phyloP scores from a whole-genome alignment of 2,888 invertebrate genomes.

The Cerastis rubricosa region DNA sequence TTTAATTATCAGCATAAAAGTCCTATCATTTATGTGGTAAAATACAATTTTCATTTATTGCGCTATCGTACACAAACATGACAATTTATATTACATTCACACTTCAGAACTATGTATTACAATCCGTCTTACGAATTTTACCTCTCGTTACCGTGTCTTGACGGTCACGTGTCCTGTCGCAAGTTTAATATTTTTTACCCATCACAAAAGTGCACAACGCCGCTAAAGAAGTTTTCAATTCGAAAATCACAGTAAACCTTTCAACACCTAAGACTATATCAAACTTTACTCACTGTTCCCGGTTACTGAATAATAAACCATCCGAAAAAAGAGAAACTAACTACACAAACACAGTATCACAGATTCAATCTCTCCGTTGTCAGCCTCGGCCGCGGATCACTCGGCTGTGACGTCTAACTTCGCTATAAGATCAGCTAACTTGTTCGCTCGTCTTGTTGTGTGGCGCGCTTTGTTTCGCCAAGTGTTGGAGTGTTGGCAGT shows the following conservation, averaged over 20 bases:
- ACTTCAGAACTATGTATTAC: too few relatives aligned
- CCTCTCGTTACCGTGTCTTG: too few relatives aligned
- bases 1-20: too few relatives aligned
- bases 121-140: too few relatives aligned
- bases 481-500: background rate
- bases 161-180: too few relatives aligned
- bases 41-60: too few relatives aligned
- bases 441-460: conserved; percentile 34
- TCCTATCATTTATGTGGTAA: too few relatives aligned
- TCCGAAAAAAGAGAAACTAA: background rate
- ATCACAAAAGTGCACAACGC: too few relatives aligned
- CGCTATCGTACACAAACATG: too few relatives aligned
- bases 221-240: too few relatives aligned
- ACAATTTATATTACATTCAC: too few relatives aligned
- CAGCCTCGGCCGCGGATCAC: conserved; percentile 3
- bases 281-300: background rate
- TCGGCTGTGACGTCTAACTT: conserved; percentile 24
- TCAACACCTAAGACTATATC: background rate
- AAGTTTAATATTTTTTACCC: too few relatives aligned
- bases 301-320: conserved; percentile 8
- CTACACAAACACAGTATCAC: conserved; percentile 9
- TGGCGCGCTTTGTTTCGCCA: background rate
- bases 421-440: conserved; percentile 30
- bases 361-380: conserved; percentile 23
- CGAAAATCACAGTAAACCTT: background rate